Evolutionary conservation across 2,888 invertebrate species (phyloP), one percentile per base, ranked within the genome.

Genomic region (Hyalella azteca): DNA sequence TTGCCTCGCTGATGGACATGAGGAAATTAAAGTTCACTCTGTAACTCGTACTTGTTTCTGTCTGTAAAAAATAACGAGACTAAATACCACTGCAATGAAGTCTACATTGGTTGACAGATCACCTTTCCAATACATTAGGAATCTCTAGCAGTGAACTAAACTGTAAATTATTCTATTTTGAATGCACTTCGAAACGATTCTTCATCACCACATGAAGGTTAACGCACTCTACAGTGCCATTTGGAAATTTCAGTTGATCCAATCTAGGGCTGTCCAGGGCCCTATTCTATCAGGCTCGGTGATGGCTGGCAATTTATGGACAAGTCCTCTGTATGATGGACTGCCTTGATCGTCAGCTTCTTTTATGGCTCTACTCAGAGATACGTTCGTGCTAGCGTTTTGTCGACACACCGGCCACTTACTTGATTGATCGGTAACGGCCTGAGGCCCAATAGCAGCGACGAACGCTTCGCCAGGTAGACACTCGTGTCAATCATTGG

Each of bases 261-360:
- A 66, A 66, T 66, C 66, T 66, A 66, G 66, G 66, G 36, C 36
- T 66, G 66, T 66, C 66, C 11, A 66, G 32, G 19, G 66, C 66
- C 29, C 66, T 66, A 36, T 36, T 66, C 66, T 66, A 66, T 66
- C 66, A 36, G 66, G 66, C 66, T 3, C 13, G 66, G 29, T 66
- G 66, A 66, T 29, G 66, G 66, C 66, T 66, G 3, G 36, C 66
- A 66, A 66, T 66, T 66, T 66, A 66, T 66, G 66, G 66, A 66
- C 36, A 29, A 66, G 66, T 66, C 66, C 5, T 36, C 36, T 32
- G 66, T 19, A 66, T 66, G 66, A 66, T 66, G 66, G 66, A 66
- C 66, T 66, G 66, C 36, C 36, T 36, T 29, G 66, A 66, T 66
- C 66, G 66, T 66, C 66, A 66, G 66, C 66, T 66, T 36, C 66